phyloP scores from a whole-genome alignment of 1,140 invertebrate genomes.

The Hylyphantes graminicola region DNA sequence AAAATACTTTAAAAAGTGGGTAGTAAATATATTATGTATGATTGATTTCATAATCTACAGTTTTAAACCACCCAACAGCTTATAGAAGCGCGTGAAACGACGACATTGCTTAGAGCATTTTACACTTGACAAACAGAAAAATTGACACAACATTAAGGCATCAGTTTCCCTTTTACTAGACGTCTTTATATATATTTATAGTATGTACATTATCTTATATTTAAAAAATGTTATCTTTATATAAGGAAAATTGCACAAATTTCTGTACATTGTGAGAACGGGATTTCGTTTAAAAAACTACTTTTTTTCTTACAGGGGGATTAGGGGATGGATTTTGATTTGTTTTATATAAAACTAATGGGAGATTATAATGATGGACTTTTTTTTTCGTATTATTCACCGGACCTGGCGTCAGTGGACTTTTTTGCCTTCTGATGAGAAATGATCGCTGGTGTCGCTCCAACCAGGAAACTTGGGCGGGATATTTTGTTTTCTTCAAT shows the following conservation, averaged over 20 bases:
- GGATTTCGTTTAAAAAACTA: conserved; percentile 55
- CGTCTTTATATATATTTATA: conserved; percentile 29
- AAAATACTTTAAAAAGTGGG: no score
- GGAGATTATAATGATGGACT: conserved; percentile 35
- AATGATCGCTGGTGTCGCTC: conserved; percentile 16
- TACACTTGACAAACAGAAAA: conserved; percentile 48
- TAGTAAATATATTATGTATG: no score
- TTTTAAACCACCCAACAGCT: no score
- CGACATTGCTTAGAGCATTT: conserved; percentile 48
- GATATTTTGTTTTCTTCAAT: conserved; percentile 41
- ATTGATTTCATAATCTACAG: no score
- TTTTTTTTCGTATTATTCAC: conserved; percentile 16
- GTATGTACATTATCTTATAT: conserved; percentile 53
- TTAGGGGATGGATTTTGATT: conserved; percentile 29
- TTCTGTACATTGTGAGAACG: conserved; percentile 43
- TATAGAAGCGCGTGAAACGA: no score
- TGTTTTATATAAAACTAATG: conserved; percentile 54
- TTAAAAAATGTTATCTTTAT: conserved; percentile 55
- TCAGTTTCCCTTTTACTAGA: conserved; percentile 53
- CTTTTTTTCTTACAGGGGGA: conserved; percentile 35
- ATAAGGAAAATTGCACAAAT: conserved; percentile 56
- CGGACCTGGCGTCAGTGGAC: not conserved
- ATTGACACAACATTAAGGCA: conserved; percentile 53
- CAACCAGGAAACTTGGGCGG: conserved; percentile 20
- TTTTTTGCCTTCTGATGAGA: conserved; percentile 25